Evolutionary conservation across 2,888 invertebrate species (phyloP), one percentile per base, ranked within the genome.

Genomic region (Meliscaeva auricollis): DNA sequence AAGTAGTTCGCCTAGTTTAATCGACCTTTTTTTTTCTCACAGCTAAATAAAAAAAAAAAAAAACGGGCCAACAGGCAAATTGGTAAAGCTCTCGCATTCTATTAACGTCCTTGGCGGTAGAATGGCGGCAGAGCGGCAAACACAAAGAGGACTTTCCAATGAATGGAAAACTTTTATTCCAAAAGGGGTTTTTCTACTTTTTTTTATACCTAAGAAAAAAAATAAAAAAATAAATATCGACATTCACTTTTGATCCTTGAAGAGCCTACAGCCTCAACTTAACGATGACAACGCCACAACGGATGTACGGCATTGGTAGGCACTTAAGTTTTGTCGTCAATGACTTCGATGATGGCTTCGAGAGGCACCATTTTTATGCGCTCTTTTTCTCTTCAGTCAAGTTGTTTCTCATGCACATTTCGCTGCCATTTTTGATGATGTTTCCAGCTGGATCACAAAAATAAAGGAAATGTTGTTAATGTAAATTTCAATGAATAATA

Each of bases 301-400:
- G 46, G 44, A 46, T 30, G 17, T 20, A 46, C 20, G 20, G 20
- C 32, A 35, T 48, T 66, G 66, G 66, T 30, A 22, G 35, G 32
- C 66, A 66, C 66, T 66, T 35, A 66, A 66, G 66, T 50, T 35
- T 26, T 62, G 35, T 35, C 50, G 48, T 66, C 66, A 66, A 66
- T 66, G 48, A 48, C 64, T 66, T 66, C 48, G 64, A 66, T 66
- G 64, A 48, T 22, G 66, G 32, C 35, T 66, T 66, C n/a, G n/a
- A 66, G 35, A 32, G 66, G 35, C 7, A 32, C 35, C 9, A 35
- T 50, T 50, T 66, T 48, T 64, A 46, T 44, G 44, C 46, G 11
- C 30, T 35, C 38, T 50, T 35, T 66, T 48, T 22, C 35, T 66
- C 22, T 30, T 46, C 15, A 64, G 48, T 64, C 32, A 48, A 48